Base-by-base conservation (phyloP, 1,140 invertebrate genomes). In the Drosophila orosa region DNA sequence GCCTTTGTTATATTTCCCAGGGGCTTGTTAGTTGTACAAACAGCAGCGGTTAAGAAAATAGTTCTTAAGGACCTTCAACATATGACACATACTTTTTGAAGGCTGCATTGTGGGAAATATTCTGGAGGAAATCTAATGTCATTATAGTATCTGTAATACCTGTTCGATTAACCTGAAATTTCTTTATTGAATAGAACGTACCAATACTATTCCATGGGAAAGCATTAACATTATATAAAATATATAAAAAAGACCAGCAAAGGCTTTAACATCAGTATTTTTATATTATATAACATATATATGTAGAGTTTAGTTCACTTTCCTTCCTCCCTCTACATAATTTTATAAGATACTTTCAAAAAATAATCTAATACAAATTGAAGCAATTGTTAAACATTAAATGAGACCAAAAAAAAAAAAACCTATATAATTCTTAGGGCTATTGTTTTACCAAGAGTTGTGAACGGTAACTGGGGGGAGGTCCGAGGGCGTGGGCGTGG, bases 1-100 rank as follows among this genome's bases (percentile, higher is more conserved):
- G 82, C 80, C 75, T 61, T 60, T 86, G 83, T 86, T 82, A 79
- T 82, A 86, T 86, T 86, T 87, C 82, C 84, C 82, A 82, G 58
- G 82, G 82, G 82, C 61, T 76, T 87, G 82, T 87, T 82, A 73
- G 55, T 68, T 72, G 24, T 58, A 47, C 40, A 40, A 50, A 63
- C 60, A 63, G 55, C 35, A 5, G 55, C 5, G 55, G 60, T 29
- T 7, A n/a, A 59, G 7, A 24, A 7, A 40, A 24, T 5, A 40
- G 35, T 8, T 19, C 29, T 29, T 0, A 5, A 29, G 2, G 4
- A 6, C 5, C 6, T 22, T 29, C 10, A 31, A 2, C 6, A 4
- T n/a, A n/a, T n/a, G n/a, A n/a, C n/a, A n/a, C 9, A 4, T 27
- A 5, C 19, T 42, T 22, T 13, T 44, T 22, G 5, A 44, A 1